These are phyloP conservation scores for Hirtodrosophila cameraria DNA, from an alignment of 2,888 invertebrate species.

Conservation along the genomic window DNA sequence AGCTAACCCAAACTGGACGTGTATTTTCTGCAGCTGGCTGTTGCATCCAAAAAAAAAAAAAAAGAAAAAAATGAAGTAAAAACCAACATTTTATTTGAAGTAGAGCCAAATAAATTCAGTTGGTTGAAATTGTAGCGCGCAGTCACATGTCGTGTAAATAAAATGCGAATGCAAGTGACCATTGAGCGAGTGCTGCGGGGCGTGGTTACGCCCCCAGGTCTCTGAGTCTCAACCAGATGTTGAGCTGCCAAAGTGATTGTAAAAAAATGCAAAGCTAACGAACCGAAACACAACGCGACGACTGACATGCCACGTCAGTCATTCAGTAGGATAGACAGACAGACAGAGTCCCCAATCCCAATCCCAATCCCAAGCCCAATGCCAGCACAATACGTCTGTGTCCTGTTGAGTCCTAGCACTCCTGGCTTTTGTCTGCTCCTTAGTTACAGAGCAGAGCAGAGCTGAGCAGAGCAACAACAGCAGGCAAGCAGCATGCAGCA, in stretches of 20 bases:
- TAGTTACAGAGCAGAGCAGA: slow-evolving; percentile 35
- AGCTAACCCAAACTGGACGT: slow-evolving; percentile 2
- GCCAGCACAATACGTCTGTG: slow-evolving; percentile 16
- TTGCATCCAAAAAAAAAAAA: slow-evolving; percentile 68
- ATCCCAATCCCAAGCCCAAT: slow-evolving; percentile 12
- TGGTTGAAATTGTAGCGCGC: slow-evolving; percentile 60
- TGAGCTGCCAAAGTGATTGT: slow-evolving; percentile 75
- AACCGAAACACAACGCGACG: slow-evolving; percentile 78
- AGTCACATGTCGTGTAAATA: slow-evolving; percentile 77
- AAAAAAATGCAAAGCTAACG: slow-evolving; percentile 77
- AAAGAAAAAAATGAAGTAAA: too few species aligned
- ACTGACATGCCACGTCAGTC: slow-evolving; percentile 59
- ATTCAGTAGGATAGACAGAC: slow-evolving; percentile 29
- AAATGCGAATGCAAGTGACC: slow-evolving; percentile 73
- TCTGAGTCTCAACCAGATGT: slow-evolving; percentile 30
- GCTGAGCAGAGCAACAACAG: background rate
- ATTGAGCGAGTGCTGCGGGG: slow-evolving; percentile 54
- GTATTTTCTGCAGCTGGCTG: slow-evolving; percentile 56
- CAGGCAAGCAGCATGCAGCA: slow-evolving; percentile 11
- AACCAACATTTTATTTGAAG: slow-evolving; percentile 72
- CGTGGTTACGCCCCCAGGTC: slow-evolving; percentile 23
- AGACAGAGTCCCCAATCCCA: slow-evolving; percentile 5
- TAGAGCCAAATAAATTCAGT: slow-evolving; percentile 71
- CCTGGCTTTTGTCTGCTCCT: too few species aligned
- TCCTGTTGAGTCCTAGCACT: slow-evolving; percentile 27